Conservation (phyloP, 2,888 invertebrate species). For the Nipponacmea schrenckii region DNA sequence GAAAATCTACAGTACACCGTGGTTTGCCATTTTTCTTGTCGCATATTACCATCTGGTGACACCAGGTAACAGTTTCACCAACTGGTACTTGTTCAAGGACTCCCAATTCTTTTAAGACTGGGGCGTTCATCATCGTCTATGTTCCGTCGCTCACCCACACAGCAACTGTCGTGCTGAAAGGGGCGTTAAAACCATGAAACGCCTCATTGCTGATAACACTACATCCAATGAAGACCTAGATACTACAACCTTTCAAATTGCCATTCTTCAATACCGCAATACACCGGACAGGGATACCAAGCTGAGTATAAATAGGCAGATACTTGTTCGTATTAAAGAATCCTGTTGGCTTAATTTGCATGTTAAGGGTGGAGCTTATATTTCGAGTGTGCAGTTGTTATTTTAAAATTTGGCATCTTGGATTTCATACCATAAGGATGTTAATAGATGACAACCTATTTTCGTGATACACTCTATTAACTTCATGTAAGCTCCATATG, state of each 20-base stretch:
- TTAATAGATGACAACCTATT: too few relatives aligned
- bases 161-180: conserved; percentile 45
- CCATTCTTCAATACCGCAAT: conserved; percentile 41
- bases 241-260: conserved; percentile 38
- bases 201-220: too few relatives aligned
- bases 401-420: too few relatives aligned
- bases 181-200: conserved; percentile 44
- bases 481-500: too few relatives aligned
- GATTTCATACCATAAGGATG: too few relatives aligned
- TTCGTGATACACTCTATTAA: too few relatives aligned
- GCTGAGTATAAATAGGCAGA: too few relatives aligned
- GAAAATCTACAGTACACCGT: conserved; percentile 44
- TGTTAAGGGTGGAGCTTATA: too few relatives aligned
- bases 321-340: too few relatives aligned
- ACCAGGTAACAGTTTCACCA: conserved; percentile 45
- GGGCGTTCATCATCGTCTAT: conserved; percentile 42
- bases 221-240: conserved; percentile 34
- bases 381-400: too few relatives aligned
- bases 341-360: too few relatives aligned
- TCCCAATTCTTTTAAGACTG: conserved; percentile 34
- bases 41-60: conserved; percentile 38
- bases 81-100: conserved; percentile 38
- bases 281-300: conserved; percentile 41
- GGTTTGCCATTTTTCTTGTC: conserved; percentile 36
- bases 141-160: conserved; percentile 43